Conservation (phyloP, 2,888 invertebrate genomes). For the Tinea semifulvella region DNA sequence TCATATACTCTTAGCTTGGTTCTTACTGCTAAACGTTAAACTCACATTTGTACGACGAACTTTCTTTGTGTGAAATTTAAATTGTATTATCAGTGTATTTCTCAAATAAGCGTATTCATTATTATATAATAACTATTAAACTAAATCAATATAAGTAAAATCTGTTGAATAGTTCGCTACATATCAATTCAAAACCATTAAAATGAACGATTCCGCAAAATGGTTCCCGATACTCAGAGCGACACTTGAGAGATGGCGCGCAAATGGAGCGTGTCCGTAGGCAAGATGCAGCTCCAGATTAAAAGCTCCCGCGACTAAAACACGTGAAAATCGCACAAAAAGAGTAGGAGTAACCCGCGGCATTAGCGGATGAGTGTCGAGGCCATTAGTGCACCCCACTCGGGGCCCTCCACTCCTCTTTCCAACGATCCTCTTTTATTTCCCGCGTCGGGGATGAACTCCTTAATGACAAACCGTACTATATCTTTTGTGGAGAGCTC, state of each 20-base stretch:
- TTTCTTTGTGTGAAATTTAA: no score
- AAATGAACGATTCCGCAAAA: no score
- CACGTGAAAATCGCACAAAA: slow-evolving; percentile 66
- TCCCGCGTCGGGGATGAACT: slow-evolving; percentile 67
- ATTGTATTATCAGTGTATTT: no score
- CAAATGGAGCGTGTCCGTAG: slow-evolving; percentile 48
- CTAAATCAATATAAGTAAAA: no score
- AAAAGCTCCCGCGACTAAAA: slow-evolving; percentile 63
- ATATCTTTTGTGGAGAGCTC: slow-evolving; percentile 66
- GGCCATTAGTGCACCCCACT: slow-evolving; percentile 58
- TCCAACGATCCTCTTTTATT: slow-evolving; percentile 63
- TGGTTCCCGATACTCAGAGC: no score
- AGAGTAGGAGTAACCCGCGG: slow-evolving; percentile 60
- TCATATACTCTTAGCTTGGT: no score
- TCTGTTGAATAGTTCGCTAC: no score
- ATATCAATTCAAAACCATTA: no score
- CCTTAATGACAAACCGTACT: slow-evolving; percentile 68
- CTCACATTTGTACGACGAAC: no score
- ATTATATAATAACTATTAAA: no score
- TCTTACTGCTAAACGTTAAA: no score
- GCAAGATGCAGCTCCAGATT: slow-evolving; percentile 59
- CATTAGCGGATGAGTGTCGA: slow-evolving; percentile 68
- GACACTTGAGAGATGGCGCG: slow-evolving; percentile 29
- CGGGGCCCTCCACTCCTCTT: slow-evolving; percentile 28
- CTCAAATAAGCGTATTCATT: no score